Evolutionary conservation across 2,888 invertebrate species (phyloP), one percentile per base, ranked within the genome.

Genomic region (Mellilla xanthometata): DNA sequence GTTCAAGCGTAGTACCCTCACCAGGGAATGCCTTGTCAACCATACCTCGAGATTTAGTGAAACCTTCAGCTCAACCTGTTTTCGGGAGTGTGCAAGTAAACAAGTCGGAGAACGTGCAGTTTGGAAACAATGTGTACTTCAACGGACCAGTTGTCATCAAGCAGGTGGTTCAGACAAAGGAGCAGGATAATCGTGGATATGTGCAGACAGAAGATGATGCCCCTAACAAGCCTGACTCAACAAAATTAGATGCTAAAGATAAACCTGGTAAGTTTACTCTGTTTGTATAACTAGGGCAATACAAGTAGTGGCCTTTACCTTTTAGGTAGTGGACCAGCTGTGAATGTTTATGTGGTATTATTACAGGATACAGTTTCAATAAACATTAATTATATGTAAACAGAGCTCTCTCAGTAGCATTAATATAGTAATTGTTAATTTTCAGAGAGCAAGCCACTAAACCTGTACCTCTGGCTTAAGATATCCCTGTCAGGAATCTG

Each of bases 101-200:
- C 19, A 92, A 94, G 61, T 94, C 95, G 0, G 91, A 91, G 13
- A 93, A 95, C 70, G 92, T 95, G 1, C 94, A 94, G 54, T 92
- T 95, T 58, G 95, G 95, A 0, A 94, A 94, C 61, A 94, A 93
- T 62, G 94, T 94, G 3, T 93, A 93, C 64, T 95, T 94, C 65
- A 93, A 95, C 67, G 95, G 95, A 3, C 95, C 95, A 31, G 94
- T 95, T 9, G 94, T 93, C 22, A 95, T 95, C 58, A 94, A 94
- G 68, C 94, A 95, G 71, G 90, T 94, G 54, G 87, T 94, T 41
- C 92, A 93, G 10, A 72, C 71, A 45, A 71, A 71, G 24, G 87
- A 84, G 3, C 50, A 80, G 24, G 85, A 82, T 6, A 88, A 89
- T 60, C 54, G 58, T 13, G 72, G 78, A 0, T 88, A 79, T 52